Evolutionary conservation across 2,888 invertebrate species (phyloP).

Genomic region (Priocnemis perturbator): DNA sequence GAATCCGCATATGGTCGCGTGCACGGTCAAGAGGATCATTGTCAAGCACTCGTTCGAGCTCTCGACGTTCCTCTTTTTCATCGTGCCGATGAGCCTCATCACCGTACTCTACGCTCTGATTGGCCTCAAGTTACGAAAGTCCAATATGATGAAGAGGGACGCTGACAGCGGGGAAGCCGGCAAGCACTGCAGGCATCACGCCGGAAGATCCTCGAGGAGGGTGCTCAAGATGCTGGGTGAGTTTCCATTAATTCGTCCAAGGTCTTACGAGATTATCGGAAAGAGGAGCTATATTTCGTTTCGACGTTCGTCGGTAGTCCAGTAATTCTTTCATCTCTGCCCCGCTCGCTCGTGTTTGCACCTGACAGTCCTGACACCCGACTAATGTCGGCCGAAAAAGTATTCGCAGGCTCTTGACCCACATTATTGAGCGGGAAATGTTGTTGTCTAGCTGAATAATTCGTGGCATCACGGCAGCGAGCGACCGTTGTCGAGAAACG

Average conservation of each 20-base stretch:
- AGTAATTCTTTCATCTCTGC: too few relatives aligned
- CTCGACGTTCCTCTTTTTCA: constrained; percentile 81
- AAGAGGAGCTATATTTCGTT: too few relatives aligned
- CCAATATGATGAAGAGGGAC: constrained; percentile 74
- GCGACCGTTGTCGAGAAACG: too few relatives aligned
- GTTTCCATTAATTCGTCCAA: constrained; percentile 53
- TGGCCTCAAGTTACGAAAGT: constrained; percentile 76
- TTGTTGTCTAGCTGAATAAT: too few relatives aligned
- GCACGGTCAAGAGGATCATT: constrained; percentile 74
- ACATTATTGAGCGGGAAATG: too few relatives aligned
- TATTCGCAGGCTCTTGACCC: too few relatives aligned
- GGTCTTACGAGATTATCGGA: too few relatives aligned
- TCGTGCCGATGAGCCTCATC: constrained; percentile 80
- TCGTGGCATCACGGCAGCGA: too few relatives aligned
- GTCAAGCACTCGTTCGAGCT: constrained; percentile 78
- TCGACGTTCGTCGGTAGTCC: too few relatives aligned
- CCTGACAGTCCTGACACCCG: too few relatives aligned
- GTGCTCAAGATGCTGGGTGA: constrained; percentile 88
- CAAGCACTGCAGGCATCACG: constrained; percentile 53
- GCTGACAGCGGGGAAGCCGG: constrained; percentile 24
- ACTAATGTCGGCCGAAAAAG: too few relatives aligned
- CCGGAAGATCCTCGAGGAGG: constrained; percentile 80
- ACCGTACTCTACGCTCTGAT: constrained; percentile 78
- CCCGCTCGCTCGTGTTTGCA: too few relatives aligned
- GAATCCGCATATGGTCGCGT: constrained; percentile 76